Conservation (phyloP, 2,113 vertebrate genomes). For the Herpetotheres cachinnans region DNA sequence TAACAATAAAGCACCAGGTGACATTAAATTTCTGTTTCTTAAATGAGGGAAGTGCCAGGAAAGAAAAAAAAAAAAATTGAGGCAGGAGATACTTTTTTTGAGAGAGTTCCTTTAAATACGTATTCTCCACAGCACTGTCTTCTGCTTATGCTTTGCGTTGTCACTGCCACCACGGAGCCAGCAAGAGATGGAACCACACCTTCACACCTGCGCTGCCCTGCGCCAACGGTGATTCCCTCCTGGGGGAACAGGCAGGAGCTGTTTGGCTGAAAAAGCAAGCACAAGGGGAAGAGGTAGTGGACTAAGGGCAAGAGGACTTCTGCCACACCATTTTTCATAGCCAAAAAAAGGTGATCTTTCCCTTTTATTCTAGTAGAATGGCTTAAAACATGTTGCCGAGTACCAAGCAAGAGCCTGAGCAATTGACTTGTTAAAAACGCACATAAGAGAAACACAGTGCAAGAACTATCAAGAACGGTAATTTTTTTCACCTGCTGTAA, state of each 20-base stretch:
- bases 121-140: background rate
- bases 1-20: background rate
- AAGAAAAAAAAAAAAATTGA: background rate
- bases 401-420: background rate
- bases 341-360: background rate
- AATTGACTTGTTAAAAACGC: background rate
- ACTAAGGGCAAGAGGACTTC: background rate
- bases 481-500: background rate
- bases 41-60: background rate
- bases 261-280: background rate
- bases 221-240: rapidly evolving
- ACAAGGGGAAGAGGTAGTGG: background rate
- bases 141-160: background rate
- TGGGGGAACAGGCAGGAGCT: background rate
- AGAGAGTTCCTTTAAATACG: background rate
- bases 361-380: background rate
- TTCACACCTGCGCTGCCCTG: too few species aligned
- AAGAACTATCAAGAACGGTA: background rate
- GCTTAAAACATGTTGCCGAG: background rate
- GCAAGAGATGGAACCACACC: background rate
- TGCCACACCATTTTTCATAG: background rate
- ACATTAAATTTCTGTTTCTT: background rate
- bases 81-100: background rate
- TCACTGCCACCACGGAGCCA: background rate
- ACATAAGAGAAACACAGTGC: background rate